Evolutionary conservation across 1,140 invertebrate species (phyloP).

Genomic region (Meloidogyne floridensis): DNA sequence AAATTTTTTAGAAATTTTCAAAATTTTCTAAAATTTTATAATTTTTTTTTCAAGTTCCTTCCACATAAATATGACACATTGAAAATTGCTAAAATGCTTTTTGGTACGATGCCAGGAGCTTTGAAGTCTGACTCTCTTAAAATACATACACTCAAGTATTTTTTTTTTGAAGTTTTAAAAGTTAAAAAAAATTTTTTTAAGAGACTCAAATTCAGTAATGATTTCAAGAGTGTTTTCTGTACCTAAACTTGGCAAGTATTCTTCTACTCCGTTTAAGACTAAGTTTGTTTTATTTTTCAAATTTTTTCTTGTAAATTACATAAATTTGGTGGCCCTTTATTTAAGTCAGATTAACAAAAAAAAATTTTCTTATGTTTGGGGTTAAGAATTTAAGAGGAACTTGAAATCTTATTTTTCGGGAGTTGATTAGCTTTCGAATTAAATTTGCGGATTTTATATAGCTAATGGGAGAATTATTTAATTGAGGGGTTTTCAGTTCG

Average conservation of each 20-base stretch:
- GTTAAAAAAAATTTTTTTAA: slow-evolving; percentile 25
- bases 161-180: not conserved
- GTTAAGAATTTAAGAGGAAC: too few relatives aligned
- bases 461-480: too few relatives aligned
- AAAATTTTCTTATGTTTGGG: too few relatives aligned
- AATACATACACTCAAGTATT: slow-evolving; percentile 42
- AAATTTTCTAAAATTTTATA: slow-evolving; percentile 26
- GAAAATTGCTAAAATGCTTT: slow-evolving; percentile 43
- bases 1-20: not conserved
- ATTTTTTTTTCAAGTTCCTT: slow-evolving; percentile 39
- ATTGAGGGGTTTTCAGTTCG: too few relatives aligned
- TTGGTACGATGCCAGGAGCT: slow-evolving; percentile 40
- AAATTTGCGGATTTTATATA: too few relatives aligned
- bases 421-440: too few relatives aligned
- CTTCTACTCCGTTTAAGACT: slow-evolving; percentile 30
- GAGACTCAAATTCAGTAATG: slow-evolving; percentile 41
- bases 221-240: slow-evolving; percentile 42
- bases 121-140: slow-evolving; percentile 34
- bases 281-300: not conserved
- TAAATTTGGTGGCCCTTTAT: not conserved
- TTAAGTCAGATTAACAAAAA: too few relatives aligned
- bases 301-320: not conserved
- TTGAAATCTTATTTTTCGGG: too few relatives aligned
- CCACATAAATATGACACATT: slow-evolving; percentile 39
- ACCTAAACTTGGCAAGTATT: slow-evolving; percentile 37